Percentiles rank a stretch among this genome's conserved stretches.
These are phyloP conservation scores for Neofelis nebulosa DNA, from an alignment of 2,113 vertebrate genomes.

Conservation along the genomic window DNA sequence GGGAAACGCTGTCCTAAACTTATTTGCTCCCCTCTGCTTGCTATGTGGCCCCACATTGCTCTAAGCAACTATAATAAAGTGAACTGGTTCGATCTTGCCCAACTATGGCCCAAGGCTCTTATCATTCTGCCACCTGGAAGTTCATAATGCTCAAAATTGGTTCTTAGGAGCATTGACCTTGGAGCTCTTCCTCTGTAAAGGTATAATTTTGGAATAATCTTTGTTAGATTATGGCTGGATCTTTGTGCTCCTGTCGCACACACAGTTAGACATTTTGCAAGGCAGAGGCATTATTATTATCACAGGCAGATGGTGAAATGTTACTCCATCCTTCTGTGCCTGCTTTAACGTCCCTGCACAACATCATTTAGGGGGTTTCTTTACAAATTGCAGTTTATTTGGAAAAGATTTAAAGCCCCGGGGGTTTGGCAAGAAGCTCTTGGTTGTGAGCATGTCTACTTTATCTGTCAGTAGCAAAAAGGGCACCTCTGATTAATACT, in stretches of 20 bases:
- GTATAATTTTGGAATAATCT: slow-evolving; percentile 7
- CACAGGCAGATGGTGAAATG: slow-evolving; percentile 62
- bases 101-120: neutral
- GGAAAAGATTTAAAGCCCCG: slow-evolving; percentile 68
- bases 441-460: neutral
- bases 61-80: neutral
- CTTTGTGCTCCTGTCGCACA: neutral
- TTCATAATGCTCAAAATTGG: neutral
- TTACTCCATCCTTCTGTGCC: slow-evolving; percentile 68
- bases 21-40: neutral
- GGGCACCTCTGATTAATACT: slow-evolving; percentile 62
- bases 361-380: slow-evolving; percentile 58
- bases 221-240: slow-evolving; percentile 12
- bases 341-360: slow-evolving; percentile 49
- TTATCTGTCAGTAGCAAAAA: slow-evolving; percentile 62
- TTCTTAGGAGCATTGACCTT: slow-evolving; percentile 18
- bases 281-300: slow-evolving; percentile 65
- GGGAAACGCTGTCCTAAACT: neutral
- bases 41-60: neutral
- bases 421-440: slow-evolving; percentile 50
- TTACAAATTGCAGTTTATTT: slow-evolving; percentile 57
- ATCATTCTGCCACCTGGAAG: neutral
- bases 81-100: neutral
- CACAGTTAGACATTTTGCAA: slow-evolving; percentile 63
- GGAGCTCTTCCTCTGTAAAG: neutral